phyloP scores from a whole-genome alignment of 2,113 vertebrate genomes.

The Oryzias celebensis region DNA sequence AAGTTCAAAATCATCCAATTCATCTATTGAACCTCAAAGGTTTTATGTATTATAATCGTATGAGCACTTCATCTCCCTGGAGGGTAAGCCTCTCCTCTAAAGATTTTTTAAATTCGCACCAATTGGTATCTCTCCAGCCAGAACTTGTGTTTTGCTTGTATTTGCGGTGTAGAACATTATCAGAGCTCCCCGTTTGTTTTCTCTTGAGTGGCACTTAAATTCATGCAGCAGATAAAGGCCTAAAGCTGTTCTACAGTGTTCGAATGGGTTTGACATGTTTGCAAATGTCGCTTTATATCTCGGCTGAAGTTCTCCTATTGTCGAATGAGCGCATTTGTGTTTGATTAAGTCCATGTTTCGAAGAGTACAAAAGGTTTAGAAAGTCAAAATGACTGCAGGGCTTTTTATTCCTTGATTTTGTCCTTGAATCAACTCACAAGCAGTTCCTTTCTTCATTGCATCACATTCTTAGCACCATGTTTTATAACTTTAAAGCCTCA shows the following conservation, averaged over 20 bases:
- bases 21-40: background rate
- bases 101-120: conserved; percentile 43
- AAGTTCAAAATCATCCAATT: too few relatives aligned
- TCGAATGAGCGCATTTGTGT: conserved; percentile 29
- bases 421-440: conserved; percentile 12
- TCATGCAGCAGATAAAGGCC: conserved; percentile 51
- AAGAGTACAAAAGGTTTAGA: conserved; percentile 25
- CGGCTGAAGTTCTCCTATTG: conserved; percentile 25
- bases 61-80: conserved; percentile 16
- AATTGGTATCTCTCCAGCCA: conserved; percentile 36
- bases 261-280: conserved; percentile 55
- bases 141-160: conserved; percentile 34
- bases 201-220: conserved; percentile 48
- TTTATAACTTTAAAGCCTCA: background rate
- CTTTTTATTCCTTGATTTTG: conserved; percentile 1
- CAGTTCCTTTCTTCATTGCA: background rate
- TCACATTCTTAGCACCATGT: background rate
- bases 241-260: conserved; percentile 45
- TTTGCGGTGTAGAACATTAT: conserved; percentile 29
- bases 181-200: conserved; percentile 34
- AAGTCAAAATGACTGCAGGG: conserved; percentile 20
- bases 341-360: conserved; percentile 23
- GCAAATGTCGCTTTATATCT: conserved; percentile 35
- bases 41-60: conserved; percentile 30
- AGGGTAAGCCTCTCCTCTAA: conserved; percentile 37